Evolutionary conservation across 2,888 invertebrate genomes (phyloP).

Genomic region (Tipula vernalis): DNA sequence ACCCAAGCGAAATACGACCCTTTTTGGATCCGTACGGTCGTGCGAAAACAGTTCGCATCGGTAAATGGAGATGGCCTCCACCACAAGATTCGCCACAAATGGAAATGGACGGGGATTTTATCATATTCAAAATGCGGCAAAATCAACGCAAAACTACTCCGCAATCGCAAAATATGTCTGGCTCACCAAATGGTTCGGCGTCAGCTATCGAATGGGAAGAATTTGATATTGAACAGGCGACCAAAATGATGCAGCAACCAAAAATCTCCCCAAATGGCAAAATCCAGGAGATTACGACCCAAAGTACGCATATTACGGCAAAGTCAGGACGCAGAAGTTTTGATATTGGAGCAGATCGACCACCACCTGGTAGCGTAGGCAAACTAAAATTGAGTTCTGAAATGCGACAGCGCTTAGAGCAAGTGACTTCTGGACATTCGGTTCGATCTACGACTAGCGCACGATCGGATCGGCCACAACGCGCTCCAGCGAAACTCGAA

Average conservation of each 20-base stretch:
- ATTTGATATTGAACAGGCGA: constrained; percentile 52
- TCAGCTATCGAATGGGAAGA: constrained; percentile 73
- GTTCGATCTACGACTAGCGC: constrained; percentile 65
- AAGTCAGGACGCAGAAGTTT: constrained; percentile 42
- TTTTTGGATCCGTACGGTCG: constrained; percentile 85
- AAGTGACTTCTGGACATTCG: constrained; percentile 80
- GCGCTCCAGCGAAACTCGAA: constrained; percentile 67
- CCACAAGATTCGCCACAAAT: constrained; percentile 59
- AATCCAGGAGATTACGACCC: neutral
- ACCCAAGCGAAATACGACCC: constrained; percentile 68
- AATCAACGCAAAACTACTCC: constrained; percentile 70
- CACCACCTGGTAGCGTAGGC: constrained; percentile 78
- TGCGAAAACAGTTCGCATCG: constrained; percentile 89
- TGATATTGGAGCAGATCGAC: constrained; percentile 69
- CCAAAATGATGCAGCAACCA: constrained; percentile 24
- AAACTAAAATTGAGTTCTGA: constrained; percentile 82
- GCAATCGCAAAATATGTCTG: constrained; percentile 37
- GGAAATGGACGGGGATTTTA: constrained; percentile 64
- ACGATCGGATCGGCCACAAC: constrained; percentile 44
- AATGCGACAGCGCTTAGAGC: constrained; percentile 79
- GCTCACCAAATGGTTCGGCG: constrained; percentile 34
- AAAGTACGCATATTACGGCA: neutral
- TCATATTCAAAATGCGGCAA: constrained; percentile 79
- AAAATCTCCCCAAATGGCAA: constrained; percentile 9
- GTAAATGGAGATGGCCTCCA: constrained; percentile 95